Base-by-base conservation (phyloP, 2,888 invertebrate genomes). In the Alloplasta piceator region DNA sequence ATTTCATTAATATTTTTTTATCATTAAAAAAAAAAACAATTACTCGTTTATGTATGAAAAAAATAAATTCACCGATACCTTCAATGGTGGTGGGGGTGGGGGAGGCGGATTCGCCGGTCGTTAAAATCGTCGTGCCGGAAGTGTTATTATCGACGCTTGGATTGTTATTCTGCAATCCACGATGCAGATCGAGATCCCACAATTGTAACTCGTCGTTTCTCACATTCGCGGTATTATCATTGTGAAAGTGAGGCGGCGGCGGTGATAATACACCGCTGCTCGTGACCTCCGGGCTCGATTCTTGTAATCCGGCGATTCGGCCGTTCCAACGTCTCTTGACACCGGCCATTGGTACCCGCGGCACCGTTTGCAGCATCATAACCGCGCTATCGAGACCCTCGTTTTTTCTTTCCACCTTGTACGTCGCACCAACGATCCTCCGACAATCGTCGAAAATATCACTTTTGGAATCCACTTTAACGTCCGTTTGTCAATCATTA, bases 131-230 rank as follows among this genome's bases (percentile, higher is more conserved):
- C 1, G 84, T 82, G 0, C 82, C 81, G 3, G 80, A 56, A 50
- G 76, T 72, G 9, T 66, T 80, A 38, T 78, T 79, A 67, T 78
- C 82, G 5, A 71, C 82, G 48, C 83, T 82, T 16, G 61, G 58
- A 10, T 90, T 83, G 91, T 93, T 82, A 92, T 92, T 89, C 43
- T 85, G 88, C 4, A 89, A 78, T 12, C 89, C 89, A 1, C 89
- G 84, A 71, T 94, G 94, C 71, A 94, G 90, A 89, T 95, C 95
- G 89, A 95, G 91, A 88, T 96, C 96, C 97, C 97, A 97, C 86
- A 97, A 94, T 90, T 97, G 97, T 84, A 85, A 50, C 50, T 82
- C 81, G 12, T 85, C 85, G 68, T 80, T 78, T 86, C 9, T 12
- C 10, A 61, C 41, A 10, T 46, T 72, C 14, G 96, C 96, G 84